A percentile compares a stretch with the other conserved stretches of the same genome.
phyloP scores from a whole-genome alignment of 2,797 vertebrate species.

The Danio albolineatus region DNA sequence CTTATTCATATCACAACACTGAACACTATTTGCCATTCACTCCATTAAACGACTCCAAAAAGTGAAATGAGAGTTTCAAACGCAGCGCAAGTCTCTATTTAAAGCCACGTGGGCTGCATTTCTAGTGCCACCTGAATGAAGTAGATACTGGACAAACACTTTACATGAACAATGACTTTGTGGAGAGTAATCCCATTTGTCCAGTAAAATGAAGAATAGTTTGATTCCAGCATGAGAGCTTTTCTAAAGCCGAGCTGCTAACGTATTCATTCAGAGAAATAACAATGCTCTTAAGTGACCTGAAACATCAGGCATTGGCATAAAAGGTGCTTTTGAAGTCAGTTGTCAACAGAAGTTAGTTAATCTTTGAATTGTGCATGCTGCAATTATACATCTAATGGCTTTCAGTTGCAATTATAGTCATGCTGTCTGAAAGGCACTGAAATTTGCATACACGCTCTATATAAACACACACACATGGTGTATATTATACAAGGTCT shows the following conservation, averaged over 20 bases:
- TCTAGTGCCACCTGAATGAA: neutral
- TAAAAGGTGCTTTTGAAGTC: neutral
- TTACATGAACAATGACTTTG: neutral
- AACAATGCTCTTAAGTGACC: neutral
- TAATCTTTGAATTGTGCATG: neutral
- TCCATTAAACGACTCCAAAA: neutral
- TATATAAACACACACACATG: too few species aligned
- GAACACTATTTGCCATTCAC: constrained; percentile 1
- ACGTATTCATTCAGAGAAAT: neutral
- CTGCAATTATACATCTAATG: neutral
- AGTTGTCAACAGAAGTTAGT: neutral
- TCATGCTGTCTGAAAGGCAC: neutral
- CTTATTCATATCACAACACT: constrained; percentile 32
- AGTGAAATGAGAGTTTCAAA: neutral
- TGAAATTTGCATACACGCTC: neutral
- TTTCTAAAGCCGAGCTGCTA: constrained; percentile 1
- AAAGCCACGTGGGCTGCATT: neutral
- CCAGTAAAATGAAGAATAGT: constrained; percentile 13
- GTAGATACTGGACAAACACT: neutral
- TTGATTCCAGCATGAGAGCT: constrained; percentile 13
- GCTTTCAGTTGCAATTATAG: neutral
- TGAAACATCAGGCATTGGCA: neutral
- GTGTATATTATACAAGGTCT: too few species aligned
- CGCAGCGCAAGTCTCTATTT: neutral
- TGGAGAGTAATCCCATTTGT: constrained; percentile 2